Percentiles rank a stretch among this genome's conserved stretches.
Conservation (phyloP, 2,113 vertebrate species). For the Benitochromis conjunctus region DNA sequence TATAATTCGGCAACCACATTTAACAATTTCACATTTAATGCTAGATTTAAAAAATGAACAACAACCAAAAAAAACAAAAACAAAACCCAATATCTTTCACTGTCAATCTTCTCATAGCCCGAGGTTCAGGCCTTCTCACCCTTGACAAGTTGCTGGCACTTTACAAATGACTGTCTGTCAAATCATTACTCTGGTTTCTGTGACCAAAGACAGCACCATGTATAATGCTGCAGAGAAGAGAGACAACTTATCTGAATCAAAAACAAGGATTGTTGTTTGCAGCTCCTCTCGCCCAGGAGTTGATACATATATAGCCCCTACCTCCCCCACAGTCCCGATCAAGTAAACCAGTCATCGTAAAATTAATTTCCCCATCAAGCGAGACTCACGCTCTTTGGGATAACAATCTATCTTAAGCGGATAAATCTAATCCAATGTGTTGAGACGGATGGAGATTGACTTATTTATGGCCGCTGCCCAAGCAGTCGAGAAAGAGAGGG, state of each 20-base stretch:
- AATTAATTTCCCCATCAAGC: constrained; percentile 74
- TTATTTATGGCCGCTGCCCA: constrained; percentile 64
- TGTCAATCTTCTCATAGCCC: constrained; percentile 39
- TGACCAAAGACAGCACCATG: constrained; percentile 45
- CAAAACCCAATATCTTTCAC: constrained; percentile 27
- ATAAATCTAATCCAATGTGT: constrained; percentile 73
- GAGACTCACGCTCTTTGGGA: constrained; percentile 54
- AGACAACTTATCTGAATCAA: constrained; percentile 37
- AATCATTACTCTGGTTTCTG: constrained; percentile 50
- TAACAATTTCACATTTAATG: constrained; percentile 22
- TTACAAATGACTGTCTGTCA: constrained; percentile 62
- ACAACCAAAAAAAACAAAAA: neutral
- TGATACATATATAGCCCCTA: constrained; percentile 47
- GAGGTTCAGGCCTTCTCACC: constrained; percentile 38
- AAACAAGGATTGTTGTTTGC: constrained; percentile 42
- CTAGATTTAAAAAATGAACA: neutral
- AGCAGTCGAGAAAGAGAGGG: constrained; percentile 37
- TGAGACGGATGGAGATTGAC: constrained; percentile 64
- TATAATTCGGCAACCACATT: constrained; percentile 12
- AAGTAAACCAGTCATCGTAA: constrained; percentile 73
- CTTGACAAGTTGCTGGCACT: constrained; percentile 42
- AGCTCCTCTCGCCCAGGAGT: neutral
- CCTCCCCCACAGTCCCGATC: constrained; percentile 41
- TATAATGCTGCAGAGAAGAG: constrained; percentile 19
- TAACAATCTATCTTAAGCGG: constrained; percentile 73